These are phyloP conservation scores for Recurvirostra avosetta DNA, from an alignment of 2,113 vertebrate species.

Conservation along the genomic window DNA sequence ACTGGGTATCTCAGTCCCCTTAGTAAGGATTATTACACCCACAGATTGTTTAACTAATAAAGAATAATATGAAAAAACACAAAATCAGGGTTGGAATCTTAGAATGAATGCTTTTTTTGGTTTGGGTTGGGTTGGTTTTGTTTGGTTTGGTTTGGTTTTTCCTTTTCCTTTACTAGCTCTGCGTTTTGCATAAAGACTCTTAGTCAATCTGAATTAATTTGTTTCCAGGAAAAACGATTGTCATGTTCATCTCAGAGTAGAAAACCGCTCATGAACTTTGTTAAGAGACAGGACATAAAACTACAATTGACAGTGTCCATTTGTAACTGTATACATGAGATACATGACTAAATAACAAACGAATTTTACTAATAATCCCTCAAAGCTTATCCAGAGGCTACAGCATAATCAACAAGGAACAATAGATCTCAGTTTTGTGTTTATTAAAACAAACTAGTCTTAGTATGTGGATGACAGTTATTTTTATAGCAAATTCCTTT, in stretches of 20 bases:
- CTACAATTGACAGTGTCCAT: neutral
- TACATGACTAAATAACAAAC: neutral
- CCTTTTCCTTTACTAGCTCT: neutral
- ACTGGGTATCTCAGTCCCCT: neutral
- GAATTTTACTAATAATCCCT: neutral
- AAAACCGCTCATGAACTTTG: neutral
- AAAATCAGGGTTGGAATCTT: neutral
- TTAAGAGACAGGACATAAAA: neutral
- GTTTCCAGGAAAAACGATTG: neutral
- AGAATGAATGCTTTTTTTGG: neutral
- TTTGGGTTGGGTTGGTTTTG: neutral
- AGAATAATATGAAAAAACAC: neutral
- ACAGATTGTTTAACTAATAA: neutral
- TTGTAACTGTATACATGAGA: neutral
- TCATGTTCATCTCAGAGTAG: neutral
- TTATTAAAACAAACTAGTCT: neutral
- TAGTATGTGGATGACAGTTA: neutral
- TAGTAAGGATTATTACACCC: neutral
- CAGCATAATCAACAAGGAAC: neutral
- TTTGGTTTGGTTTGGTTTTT: fast-evolving
- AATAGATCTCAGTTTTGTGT: neutral
- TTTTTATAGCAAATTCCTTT: neutral
- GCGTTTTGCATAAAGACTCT: neutral
- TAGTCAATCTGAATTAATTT: neutral
- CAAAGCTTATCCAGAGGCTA: neutral